phyloP scores from a whole-genome alignment of 1,140 invertebrate genomes.

The Drosophila eugracilis region DNA sequence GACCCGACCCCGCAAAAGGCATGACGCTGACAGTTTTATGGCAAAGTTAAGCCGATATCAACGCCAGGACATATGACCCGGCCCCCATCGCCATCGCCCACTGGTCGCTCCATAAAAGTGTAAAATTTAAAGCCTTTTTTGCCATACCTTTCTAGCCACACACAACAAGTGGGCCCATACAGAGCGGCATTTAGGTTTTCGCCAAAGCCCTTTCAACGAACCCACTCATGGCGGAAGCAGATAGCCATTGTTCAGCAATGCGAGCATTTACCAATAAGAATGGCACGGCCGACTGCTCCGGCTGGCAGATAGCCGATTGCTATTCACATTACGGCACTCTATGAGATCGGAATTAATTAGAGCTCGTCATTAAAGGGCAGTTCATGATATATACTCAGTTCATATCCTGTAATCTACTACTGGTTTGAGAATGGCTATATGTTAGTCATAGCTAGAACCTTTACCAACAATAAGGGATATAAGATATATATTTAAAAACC shows the following conservation, averaged over 20 bases:
- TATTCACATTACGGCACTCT: background rate
- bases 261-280: constrained; percentile 29
- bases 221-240: constrained; percentile 76
- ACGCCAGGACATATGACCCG: constrained; percentile 75
- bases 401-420: too few species aligned
- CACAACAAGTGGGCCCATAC: constrained; percentile 71
- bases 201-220: constrained; percentile 69
- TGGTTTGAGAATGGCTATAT: too few species aligned
- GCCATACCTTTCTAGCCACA: constrained; percentile 57
- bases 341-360: constrained; percentile 6
- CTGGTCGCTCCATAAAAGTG: constrained; percentile 60
- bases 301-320: background rate
- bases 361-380: too few species aligned
- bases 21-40: constrained; percentile 83
- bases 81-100: constrained; percentile 6
- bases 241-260: constrained; percentile 49
- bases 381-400: background rate
- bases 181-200: constrained; percentile 74
- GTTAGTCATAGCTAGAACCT: too few species aligned
- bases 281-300: constrained; percentile 1
- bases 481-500: too few species aligned
- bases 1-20: constrained; percentile 57
- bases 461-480: too few species aligned
- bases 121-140: constrained; percentile 78
- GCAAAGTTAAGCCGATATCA: constrained; percentile 83